Percentiles rank a stretch among this genome's conserved stretches.
Evolutionary conservation across 2,797 vertebrate species (phyloP).

Genomic region (Gastrophryne carolinensis): DNA sequence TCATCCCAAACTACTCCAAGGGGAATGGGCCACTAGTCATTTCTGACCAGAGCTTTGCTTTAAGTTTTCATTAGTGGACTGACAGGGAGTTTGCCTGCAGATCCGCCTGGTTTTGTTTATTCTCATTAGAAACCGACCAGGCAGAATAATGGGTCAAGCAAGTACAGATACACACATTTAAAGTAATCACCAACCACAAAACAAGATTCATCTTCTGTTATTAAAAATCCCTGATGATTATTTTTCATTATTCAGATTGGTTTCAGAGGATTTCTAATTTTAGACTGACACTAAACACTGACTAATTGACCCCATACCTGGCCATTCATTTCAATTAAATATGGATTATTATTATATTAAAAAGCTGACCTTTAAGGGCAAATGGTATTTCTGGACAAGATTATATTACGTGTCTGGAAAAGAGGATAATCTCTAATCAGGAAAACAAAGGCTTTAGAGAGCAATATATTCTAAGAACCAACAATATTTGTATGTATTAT

Average conservation of each 20-base stretch:
- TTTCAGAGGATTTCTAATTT: background rate
- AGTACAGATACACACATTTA: background rate
- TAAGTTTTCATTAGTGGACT: no score
- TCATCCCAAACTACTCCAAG: no score
- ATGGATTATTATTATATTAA: slow-evolving; percentile 6
- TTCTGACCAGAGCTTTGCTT: no score
- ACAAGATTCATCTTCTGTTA: background rate
- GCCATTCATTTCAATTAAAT: background rate
- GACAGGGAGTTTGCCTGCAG: no score
- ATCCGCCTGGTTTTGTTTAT: background rate
- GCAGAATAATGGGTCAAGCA: background rate
- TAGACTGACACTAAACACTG: slow-evolving; percentile 5
- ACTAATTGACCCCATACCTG: slow-evolving; percentile 6
- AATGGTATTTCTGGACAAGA: background rate
- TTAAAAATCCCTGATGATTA: background rate
- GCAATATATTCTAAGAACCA: background rate
- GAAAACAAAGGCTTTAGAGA: background rate
- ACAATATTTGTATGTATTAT: background rate
- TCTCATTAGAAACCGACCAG: background rate
- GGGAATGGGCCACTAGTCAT: no score
- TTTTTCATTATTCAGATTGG: background rate
- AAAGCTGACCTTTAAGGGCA: background rate
- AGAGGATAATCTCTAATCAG: background rate
- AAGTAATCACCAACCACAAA: background rate
- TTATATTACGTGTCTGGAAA: background rate